Base-by-base conservation (phyloP, 2,888 invertebrate species). In the Erebia ligea region DNA sequence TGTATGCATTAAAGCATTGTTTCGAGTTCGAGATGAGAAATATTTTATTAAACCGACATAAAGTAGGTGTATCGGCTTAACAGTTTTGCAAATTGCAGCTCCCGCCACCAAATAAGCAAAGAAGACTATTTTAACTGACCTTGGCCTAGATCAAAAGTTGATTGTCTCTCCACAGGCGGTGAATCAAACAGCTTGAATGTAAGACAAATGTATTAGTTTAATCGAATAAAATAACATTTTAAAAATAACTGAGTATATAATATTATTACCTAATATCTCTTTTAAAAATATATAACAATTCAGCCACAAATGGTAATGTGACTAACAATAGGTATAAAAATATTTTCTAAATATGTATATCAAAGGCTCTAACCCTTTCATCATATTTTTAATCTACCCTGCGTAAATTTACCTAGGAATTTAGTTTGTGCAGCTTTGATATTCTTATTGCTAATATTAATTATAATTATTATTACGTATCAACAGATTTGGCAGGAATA, bases 91-190 rank as follows among this genome's bases (percentile, higher is more conserved):
- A 40, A 42, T 54, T 59, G 54, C 25, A 73, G 68, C 59, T 66
- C 77, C 87, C 86, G 78, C 83, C 87, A 86, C 84, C 82, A 79
- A 72, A 76, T 69, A 76, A 11, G 73, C 70, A 76, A 67, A 34
- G 57, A 76, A 73, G 58, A 79, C 73, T 74, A 69, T 81, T 77
- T 79, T 58, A 76, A 87, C 87, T 86, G 80, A 89, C 87, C 86
- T 88, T 84, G 81, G 76, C 81, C 82, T 81, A 80, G 74, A 74
- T 75, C 58, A 75, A 78, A 68, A 77, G 77, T 79, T 80, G 86
- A 72, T 75, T 80, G 81, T 81, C 81, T 83, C 82, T 82, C 86
- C 84, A 82, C 81, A 82, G 76, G 79, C 80, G 83, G 75, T 81
- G 85, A 77, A 84, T 76, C 79, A 83, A 80, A 85, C 89, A 88